phyloP scores from a whole-genome alignment of 2,888 invertebrate genomes.

The Cheilosia grossa region DNA sequence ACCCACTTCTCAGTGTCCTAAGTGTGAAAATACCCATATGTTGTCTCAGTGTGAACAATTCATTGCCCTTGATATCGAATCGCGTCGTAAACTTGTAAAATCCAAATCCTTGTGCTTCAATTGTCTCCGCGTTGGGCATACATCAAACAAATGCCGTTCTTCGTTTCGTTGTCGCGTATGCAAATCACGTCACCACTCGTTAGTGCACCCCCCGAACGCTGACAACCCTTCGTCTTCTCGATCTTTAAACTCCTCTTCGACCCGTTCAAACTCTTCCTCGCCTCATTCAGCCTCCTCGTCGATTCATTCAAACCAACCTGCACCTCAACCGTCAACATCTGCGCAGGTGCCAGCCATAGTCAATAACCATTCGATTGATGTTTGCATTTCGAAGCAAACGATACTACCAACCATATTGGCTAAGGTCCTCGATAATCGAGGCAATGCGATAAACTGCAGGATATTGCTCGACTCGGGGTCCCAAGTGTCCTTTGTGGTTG shows the following conservation, averaged over 20 bases:
- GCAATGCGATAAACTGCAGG: too few relatives aligned
- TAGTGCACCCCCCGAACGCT: slow-evolving; percentile 10
- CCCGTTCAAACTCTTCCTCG: not conserved
- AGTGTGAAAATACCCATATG: too few relatives aligned
- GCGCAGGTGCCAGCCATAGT: too few relatives aligned
- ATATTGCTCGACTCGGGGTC: too few relatives aligned
- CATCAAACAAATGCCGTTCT: slow-evolving; percentile 6
- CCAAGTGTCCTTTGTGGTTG: too few relatives aligned
- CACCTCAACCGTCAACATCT: too few relatives aligned
- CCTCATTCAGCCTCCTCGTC: not conserved
- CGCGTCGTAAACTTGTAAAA: too few relatives aligned
- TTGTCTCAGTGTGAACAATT: slow-evolving; percentile 24
- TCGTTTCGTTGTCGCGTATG: slow-evolving; percentile 26
- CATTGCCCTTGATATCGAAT: not conserved
- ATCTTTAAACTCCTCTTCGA: not conserved
- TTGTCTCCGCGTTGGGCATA: slow-evolving; percentile 29
- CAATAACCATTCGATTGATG: too few relatives aligned
- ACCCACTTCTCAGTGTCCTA: slow-evolving; percentile 2
- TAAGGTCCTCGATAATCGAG: too few relatives aligned
- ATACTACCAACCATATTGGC: too few relatives aligned
- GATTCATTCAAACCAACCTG: too few relatives aligned
- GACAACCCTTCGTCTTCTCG: not conserved
- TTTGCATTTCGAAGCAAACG: too few relatives aligned
- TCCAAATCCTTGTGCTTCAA: slow-evolving; percentile 28
- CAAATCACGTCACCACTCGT: slow-evolving; percentile 27